Evolutionary conservation across 2,113 vertebrate genomes (phyloP).

Genomic region (Condylura cristata): DNA sequence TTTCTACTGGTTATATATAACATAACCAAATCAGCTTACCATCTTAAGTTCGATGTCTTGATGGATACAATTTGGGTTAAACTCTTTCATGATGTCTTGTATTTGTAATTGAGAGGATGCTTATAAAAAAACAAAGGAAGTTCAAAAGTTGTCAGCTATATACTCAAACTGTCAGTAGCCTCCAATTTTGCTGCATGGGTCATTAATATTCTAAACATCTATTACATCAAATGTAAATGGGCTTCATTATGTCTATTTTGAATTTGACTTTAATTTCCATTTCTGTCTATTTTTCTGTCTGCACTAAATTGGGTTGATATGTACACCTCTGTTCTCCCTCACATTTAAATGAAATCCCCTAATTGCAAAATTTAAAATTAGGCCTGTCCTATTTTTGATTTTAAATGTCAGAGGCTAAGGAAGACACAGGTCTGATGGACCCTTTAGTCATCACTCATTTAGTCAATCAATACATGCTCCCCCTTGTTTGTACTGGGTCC

Average conservation of each 20-base stretch:
- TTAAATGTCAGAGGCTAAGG: constrained; percentile 67
- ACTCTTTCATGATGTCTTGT: constrained; percentile 1
- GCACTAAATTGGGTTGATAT: constrained; percentile 59
- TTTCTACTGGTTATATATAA: not conserved
- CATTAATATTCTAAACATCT: constrained; percentile 71
- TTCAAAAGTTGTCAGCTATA: constrained; percentile 46
- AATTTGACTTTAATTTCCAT: constrained; percentile 66
- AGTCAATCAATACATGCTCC: constrained; percentile 24
- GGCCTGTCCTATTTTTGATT: constrained; percentile 61
- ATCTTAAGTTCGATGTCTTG: not conserved
- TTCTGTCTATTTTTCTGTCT: constrained; percentile 71
- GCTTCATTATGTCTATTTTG: constrained; percentile 68
- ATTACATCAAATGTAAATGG: constrained; percentile 66
- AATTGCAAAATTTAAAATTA: constrained; percentile 76
- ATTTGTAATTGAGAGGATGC: not conserved
- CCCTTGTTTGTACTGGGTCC: constrained; percentile 50
- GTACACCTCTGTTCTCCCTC: constrained; percentile 66
- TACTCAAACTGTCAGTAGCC: not conserved
- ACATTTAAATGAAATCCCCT: constrained; percentile 67
- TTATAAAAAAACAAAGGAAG: constrained; percentile 17
- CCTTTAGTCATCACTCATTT: constrained; percentile 52
- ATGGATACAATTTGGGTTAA: constrained; percentile 32
- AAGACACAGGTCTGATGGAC: constrained; percentile 63
- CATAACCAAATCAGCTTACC: not conserved
- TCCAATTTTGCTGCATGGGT: constrained; percentile 29